Base-by-base conservation (phyloP, 1,140 invertebrate species). In the Mycetomoellerius zeteki region DNA sequence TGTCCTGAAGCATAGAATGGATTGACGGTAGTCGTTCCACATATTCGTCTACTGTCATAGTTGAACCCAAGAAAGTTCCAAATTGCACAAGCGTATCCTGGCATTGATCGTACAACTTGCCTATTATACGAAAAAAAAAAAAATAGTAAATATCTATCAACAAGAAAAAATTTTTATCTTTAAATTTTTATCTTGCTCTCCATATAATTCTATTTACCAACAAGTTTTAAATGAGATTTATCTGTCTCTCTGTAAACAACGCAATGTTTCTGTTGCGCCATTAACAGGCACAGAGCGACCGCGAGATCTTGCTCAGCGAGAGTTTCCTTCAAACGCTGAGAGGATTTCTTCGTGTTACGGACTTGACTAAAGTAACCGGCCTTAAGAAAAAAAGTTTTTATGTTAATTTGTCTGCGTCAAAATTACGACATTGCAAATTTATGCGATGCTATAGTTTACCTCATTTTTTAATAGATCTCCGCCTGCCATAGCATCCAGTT, bases 81-180 rank as follows among this genome's bases (percentile, higher is more conserved):
- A 99, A 99, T 94, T 99, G 99, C 3, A 99, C 98, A 56, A 99
- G 95, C 0, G 99, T 99, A 95, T 99, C 99, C 95, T 99, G 99
- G 94, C 99, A 99, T 96, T 99, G 97, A 94, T 98, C 97, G 2
- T 97, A 97, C 30, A 98, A 93, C 90, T 97, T 97, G 12, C 95
- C 95, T 95, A 30, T 37, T 82, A 89, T 65, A 64, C 47, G 5
- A 67, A 14, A 65, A 24, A 77, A 27, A 76, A 73, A 16, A 12
- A 37, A 14, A 76, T 96, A 14, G 14, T 2, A 14, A 5, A 47
- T 50, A 27, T 14, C 0, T 56, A 6, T n/a, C 33, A 16, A 2
- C 10, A 54, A 12, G 58, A 19, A n/a, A 78, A 12, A 43, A 10
- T 43, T 16, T 16, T 69, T 56, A 91, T 96, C 7, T 96, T 43